phyloP scores from a whole-genome alignment of 2,113 vertebrate species.

The Alethe castanea region DNA sequence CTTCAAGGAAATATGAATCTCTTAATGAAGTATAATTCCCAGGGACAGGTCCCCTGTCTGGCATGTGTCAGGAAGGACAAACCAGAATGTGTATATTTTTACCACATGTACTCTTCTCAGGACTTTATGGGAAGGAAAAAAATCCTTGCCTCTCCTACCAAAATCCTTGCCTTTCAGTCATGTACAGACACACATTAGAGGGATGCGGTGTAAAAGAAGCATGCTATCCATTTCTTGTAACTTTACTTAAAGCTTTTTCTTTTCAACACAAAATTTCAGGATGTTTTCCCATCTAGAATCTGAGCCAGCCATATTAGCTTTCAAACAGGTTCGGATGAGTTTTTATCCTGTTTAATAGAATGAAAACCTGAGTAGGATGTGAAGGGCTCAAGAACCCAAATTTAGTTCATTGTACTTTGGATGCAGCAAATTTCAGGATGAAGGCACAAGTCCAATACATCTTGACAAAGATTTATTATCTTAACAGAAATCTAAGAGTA shows the following conservation, averaged over 20 bases:
- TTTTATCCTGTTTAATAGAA: not conserved
- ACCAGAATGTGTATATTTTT: not conserved
- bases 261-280: not conserved
- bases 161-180: not conserved
- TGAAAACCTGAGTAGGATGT: not conserved
- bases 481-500: not conserved
- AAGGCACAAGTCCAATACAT: not conserved
- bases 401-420: not conserved
- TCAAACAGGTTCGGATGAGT: not conserved
- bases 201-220: not conserved
- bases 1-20: not conserved
- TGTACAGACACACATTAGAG: not conserved
- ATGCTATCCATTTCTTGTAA: not conserved
- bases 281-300: not conserved
- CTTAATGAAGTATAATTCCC: not conserved
- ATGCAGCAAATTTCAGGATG: not conserved
- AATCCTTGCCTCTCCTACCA: not conserved
- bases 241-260: not conserved
- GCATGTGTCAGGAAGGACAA: not conserved
- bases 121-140: not conserved
- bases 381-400: not conserved
- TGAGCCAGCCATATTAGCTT: not conserved
- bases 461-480: not conserved
- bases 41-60: not conserved
- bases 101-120: not conserved